Base-by-base conservation (phyloP, 2,113 vertebrate genomes). In the Myotis yumanensis region DNA sequence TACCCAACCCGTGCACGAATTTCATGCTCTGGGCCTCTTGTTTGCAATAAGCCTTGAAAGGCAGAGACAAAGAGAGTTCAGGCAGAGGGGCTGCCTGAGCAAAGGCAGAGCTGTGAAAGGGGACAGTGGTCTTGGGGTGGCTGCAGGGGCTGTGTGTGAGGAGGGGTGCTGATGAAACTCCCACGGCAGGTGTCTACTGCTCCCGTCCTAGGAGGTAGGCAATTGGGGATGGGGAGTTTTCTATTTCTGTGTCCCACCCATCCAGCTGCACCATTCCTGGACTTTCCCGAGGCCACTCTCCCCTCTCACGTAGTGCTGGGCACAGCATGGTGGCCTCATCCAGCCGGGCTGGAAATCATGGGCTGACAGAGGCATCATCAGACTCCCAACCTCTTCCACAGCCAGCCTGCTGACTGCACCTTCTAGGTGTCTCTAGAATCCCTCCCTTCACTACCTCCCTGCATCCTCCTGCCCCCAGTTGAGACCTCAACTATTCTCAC, bases 381-480 rank as follows among this genome's bases (percentile, higher is more conserved):
- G 54, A 30, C 51, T 69, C 28, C 37, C 59, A 22, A 9, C n/a
- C 54, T 86, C 89, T 37, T 52, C 72, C 8, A 30, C 8, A 51
- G 79, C 4, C 64, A 20, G 46, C 30, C 68, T 72, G 23, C 9
- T 48, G 48, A 71, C 10, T 7, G 77, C 0, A 71, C 16, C 12
- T 35, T 73, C 66, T 9, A 28, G 7, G 5, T 69, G 35, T 71
- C 59, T 86, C 81, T 64, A 40, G 46, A 35, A 59, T 18, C 69
- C 52, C n/a, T 82, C 30, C 68, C 68, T 46, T 91, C 7, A 20
- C 28, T 30, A 3, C 2, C 77, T 37, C 51, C 73, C 23, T 23
- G 10, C 1, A 7, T 12, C 59, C 7, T 28, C 48, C 23, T 1
- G 4, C 25, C 16, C 25, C 22, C 3, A 8, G 51, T 0, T 14